Percentiles rank a stretch among this genome's conserved stretches.
Conservation (phyloP, 2,888 invertebrate genomes). For the Halocaridina rubra region DNA sequence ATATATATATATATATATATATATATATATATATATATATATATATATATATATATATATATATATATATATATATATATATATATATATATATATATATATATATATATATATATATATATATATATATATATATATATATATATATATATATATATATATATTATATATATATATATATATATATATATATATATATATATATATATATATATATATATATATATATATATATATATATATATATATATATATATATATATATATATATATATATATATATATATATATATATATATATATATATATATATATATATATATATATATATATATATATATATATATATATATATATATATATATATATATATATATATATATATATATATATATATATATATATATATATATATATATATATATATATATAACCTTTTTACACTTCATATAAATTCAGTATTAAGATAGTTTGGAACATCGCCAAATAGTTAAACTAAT, state of each 20-base stretch:
- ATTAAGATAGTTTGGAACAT: no score
- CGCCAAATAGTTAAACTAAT: no score
- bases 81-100: background rate
- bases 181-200: no score
- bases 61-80: background rate
- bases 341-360: background rate
- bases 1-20: conserved; percentile 2
- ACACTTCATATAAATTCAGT: no score
- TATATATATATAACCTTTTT: no score
- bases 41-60: background rate
- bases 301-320: background rate
- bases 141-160: background rate
- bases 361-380: background rate
- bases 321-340: background rate
- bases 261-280: no score
- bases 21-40: background rate
- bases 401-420: no score
- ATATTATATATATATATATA: background rate
- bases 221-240: no score
- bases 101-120: background rate
- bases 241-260: no score
- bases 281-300: background rate
- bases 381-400: background rate
- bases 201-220: no score
- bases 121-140: background rate